Evolutionary conservation across 2,888 invertebrate species (phyloP).

Genomic region (Andrena praecox): DNA sequence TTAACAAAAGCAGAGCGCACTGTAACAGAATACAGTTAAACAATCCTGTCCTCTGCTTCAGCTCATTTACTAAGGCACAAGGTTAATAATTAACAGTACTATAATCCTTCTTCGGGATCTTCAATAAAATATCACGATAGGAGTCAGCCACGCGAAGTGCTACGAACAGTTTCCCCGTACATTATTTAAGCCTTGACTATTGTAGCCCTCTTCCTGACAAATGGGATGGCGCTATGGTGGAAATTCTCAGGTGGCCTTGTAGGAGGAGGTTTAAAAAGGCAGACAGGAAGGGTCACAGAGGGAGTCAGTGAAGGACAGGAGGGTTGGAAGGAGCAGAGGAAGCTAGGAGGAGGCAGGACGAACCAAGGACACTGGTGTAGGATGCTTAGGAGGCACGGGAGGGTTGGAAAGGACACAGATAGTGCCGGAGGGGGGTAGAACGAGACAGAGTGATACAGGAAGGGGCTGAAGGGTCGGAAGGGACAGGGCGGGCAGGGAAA

Average conservation of each 20-base stretch:
- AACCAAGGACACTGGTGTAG: not conserved
- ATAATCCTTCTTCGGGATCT: too few species aligned
- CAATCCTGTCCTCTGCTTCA: too few species aligned
- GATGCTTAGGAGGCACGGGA: not conserved
- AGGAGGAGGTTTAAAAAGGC: not conserved
- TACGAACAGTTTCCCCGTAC: not conserved
- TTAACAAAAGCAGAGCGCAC: too few species aligned
- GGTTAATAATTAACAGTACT: too few species aligned
- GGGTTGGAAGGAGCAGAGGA: not conserved
- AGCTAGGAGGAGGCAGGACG: not conserved
- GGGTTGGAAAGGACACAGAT: not conserved
- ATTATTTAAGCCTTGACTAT: not conserved
- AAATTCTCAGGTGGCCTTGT: conserved; percentile 6
- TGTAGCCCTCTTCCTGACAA: not conserved
- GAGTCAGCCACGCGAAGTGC: not conserved
- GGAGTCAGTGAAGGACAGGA: not conserved
- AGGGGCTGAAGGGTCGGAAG: not conserved
- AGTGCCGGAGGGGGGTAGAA: not conserved
- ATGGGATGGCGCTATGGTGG: not conserved
- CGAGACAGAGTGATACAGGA: not conserved
- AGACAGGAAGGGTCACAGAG: not conserved
- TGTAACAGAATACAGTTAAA: too few species aligned
- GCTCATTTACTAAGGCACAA: too few species aligned
- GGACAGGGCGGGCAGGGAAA: not conserved
- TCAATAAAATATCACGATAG: not conserved